Conservation (phyloP, 2,113 vertebrate species). For the Microcebus tavaratra region DNA sequence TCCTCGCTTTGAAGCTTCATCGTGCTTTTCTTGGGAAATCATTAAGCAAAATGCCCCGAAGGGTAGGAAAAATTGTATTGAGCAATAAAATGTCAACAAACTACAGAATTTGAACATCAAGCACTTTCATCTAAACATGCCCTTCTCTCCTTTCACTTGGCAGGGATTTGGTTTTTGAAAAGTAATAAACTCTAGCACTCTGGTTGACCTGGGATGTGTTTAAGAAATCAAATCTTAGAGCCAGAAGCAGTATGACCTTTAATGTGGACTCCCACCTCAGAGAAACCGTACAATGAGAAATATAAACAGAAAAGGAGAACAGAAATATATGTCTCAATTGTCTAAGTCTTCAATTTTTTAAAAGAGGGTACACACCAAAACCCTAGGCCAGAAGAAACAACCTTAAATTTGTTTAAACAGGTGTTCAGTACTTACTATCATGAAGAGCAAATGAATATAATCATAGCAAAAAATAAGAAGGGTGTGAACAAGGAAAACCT, state of each 20-base stretch:
- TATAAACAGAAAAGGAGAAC: slow-evolving; percentile 72
- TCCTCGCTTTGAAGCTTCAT: slow-evolving; percentile 44
- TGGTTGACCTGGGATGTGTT: slow-evolving; percentile 80
- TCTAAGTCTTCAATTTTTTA: slow-evolving; percentile 10
- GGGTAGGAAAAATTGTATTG: slow-evolving; percentile 48
- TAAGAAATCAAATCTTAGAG: slow-evolving; percentile 81
- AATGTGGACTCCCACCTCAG: slow-evolving; percentile 66
- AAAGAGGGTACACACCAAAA: slow-evolving; percentile 1
- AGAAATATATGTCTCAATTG: slow-evolving; percentile 63
- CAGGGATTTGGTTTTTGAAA: slow-evolving; percentile 76
- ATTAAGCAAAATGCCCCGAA: slow-evolving; percentile 59
- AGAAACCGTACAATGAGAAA: slow-evolving; percentile 68
- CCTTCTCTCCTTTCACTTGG: slow-evolving; percentile 81
- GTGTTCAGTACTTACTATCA: background rate
- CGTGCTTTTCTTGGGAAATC: slow-evolving; percentile 59
- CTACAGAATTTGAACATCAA: slow-evolving; percentile 66
- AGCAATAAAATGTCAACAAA: slow-evolving; percentile 67
- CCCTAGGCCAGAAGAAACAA: slow-evolving; percentile 4
- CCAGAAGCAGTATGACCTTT: slow-evolving; percentile 75
- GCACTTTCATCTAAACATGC: slow-evolving; percentile 70
- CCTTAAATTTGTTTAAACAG: slow-evolving; percentile 53
- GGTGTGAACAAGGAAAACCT: background rate
- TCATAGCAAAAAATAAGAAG: slow-evolving; percentile 6
- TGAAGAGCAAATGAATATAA: slow-evolving; percentile 2
- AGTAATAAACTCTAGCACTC: slow-evolving; percentile 80